Evolutionary conservation across 37 sponge, comb jelly and placozoan genomes (phyloP).

Genomic region (Ianthella basta): DNA sequence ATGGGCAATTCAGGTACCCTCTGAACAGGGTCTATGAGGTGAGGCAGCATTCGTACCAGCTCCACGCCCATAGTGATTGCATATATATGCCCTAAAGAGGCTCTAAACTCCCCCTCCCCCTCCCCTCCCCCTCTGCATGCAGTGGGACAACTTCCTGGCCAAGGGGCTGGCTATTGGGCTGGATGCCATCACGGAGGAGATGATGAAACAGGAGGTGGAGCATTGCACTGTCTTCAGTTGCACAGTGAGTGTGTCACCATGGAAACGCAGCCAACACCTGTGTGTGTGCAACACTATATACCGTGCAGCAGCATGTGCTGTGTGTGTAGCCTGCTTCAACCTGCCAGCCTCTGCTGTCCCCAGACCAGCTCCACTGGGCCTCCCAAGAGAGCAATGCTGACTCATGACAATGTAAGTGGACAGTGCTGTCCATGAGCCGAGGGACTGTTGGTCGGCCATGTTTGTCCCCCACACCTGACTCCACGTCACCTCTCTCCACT

Average conservation of each 20-base stretch:
- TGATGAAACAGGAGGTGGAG: background rate
- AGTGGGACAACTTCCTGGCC: constrained; percentile 45
- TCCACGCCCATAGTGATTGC: too few relatives aligned
- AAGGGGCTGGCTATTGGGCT: background rate
- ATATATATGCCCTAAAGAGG: too few relatives aligned
- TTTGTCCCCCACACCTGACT: background rate
- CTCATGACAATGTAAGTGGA: constrained; percentile 51
- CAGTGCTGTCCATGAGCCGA: background rate
- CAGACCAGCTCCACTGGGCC: constrained; percentile 36
- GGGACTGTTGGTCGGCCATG: background rate
- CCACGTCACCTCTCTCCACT: too few relatives aligned
- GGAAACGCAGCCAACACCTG: background rate
- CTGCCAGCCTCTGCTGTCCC: background rate
- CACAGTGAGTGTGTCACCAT: constrained; percentile 22
- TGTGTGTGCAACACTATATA: background rate
- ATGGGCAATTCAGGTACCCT: constrained; percentile 19
- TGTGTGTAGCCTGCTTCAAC: background rate
- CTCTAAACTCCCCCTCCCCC: too few relatives aligned
- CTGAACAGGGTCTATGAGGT: constrained; percentile 35
- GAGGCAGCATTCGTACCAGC: background rate
- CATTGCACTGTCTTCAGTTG: background rate
- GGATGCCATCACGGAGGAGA: constrained; percentile 22
- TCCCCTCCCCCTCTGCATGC: too few relatives aligned
- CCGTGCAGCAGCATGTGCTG: background rate
- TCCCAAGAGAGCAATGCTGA: constrained; percentile 40